A percentile compares a stretch with the other conserved stretches of the same genome.
Evolutionary conservation across 2,113 vertebrate species (phyloP).

Genomic region (Sigmodon hispidus): DNA sequence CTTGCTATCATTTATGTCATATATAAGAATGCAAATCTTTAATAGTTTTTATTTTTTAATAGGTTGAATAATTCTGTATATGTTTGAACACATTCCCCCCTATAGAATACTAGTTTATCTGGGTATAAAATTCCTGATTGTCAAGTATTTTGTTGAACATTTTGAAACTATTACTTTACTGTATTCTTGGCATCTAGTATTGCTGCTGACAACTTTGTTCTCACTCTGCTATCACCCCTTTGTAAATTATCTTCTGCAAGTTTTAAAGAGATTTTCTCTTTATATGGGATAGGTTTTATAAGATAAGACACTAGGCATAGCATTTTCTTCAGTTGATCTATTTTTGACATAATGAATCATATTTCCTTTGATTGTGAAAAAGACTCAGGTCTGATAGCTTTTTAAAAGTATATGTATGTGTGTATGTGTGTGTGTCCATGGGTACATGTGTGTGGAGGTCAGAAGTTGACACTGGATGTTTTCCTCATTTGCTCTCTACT

Average conservation of each 20-base stretch:
- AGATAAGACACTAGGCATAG: background rate
- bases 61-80: background rate
- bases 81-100: background rate
- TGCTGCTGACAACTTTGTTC: slow-evolving; percentile 24
- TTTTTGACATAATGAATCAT: slow-evolving; percentile 32
- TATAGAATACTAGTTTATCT: slow-evolving; percentile 51
- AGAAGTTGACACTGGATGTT: background rate
- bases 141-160: slow-evolving; percentile 2
- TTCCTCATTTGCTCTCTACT: background rate
- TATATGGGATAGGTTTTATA: slow-evolving; percentile 1
- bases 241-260: slow-evolving; percentile 7
- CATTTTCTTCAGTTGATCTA: slow-evolving; percentile 34
- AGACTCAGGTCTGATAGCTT: slow-evolving; percentile 15
- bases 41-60: background rate
- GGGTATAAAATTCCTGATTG: slow-evolving; percentile 59
- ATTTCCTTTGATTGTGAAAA: slow-evolving; percentile 39
- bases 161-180: slow-evolving; percentile 28
- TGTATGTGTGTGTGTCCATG: background rate
- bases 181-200: background rate
- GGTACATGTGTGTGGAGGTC: background rate
- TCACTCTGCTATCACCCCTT: background rate
- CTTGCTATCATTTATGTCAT: background rate
- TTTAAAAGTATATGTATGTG: too few relatives aligned
- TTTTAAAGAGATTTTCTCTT: slow-evolving; percentile 33
- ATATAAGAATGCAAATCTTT: slow-evolving; percentile 4